Conservation (phyloP, 1,140 invertebrate species). For the Drosophila simulans region DNA sequence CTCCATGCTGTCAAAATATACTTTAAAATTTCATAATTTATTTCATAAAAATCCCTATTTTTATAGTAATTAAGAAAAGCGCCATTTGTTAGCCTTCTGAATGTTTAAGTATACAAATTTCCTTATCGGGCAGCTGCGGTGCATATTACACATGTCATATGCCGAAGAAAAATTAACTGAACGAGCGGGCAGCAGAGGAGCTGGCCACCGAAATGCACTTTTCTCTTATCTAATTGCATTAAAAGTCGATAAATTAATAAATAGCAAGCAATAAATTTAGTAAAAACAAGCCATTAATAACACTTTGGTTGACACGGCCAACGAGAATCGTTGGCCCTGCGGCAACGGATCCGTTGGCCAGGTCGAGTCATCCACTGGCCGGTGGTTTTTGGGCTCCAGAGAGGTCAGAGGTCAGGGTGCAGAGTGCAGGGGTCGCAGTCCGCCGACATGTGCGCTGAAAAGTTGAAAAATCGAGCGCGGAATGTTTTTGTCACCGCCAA, state of each 20-base stretch:
- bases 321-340: slow-evolving; percentile 21
- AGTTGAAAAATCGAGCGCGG: slow-evolving; percentile 77
- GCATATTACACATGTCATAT: slow-evolving; percentile 63
- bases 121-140: slow-evolving; percentile 59
- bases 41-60: too few species aligned
- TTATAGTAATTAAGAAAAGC: neutral
- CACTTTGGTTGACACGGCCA: slow-evolving; percentile 75
- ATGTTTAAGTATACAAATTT: slow-evolving; percentile 39
- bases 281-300: slow-evolving; percentile 83
- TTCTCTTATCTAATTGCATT: slow-evolving; percentile 81
- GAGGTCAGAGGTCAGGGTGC: slow-evolving; percentile 45
- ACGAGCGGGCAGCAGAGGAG: slow-evolving; percentile 18
- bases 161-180: slow-evolving; percentile 62
- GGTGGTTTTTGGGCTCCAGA: neutral
- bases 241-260: slow-evolving; percentile 82
- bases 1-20: too few species aligned
- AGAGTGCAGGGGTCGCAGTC: slow-evolving; percentile 3
- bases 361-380: slow-evolving; percentile 54
- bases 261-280: slow-evolving; percentile 82
- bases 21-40: too few species aligned
- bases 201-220: slow-evolving; percentile 66
- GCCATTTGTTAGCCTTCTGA: slow-evolving; percentile 1
- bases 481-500: slow-evolving; percentile 76
- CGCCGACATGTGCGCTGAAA: slow-evolving; percentile 51
- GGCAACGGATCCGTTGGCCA: slow-evolving; percentile 40